Conservation (phyloP, 2,797 vertebrate genomes). For the Poecilia gillii region DNA sequence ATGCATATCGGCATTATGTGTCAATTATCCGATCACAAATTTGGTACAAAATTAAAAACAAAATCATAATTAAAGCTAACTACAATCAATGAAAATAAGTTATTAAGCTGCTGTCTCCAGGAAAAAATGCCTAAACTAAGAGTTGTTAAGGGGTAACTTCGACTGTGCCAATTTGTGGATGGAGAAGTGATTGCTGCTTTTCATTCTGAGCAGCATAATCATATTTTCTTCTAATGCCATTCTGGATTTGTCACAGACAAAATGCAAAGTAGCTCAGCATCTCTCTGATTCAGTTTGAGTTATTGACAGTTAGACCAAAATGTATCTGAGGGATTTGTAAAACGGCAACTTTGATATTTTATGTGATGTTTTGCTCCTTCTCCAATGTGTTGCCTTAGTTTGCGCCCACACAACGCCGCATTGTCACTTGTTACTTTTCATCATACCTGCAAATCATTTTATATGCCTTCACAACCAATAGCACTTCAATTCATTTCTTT, state of each 20-base stretch:
- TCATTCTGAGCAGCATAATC: neutral
- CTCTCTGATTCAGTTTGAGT: neutral
- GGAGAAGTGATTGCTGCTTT: neutral
- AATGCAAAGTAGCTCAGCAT: neutral
- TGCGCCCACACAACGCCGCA: rapidly evolving
- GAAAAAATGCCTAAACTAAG: neutral
- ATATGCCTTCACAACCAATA: neutral
- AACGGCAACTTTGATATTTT: neutral
- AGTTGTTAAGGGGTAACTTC: neutral
- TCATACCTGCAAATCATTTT: neutral
- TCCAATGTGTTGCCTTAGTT: neutral
- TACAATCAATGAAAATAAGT: neutral
- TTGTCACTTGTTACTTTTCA: neutral
- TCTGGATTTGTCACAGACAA: neutral
- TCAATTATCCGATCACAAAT: conserved; percentile 14
- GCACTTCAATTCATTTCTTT: neutral
- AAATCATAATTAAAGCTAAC: conserved; percentile 9
- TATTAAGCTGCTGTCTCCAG: neutral
- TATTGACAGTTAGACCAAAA: neutral
- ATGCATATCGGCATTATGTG: neutral
- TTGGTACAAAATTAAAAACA: conserved; percentile 1
- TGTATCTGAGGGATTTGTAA: neutral
- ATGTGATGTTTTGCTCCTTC: neutral
- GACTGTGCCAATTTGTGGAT: neutral
- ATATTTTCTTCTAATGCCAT: neutral